These are phyloP conservation scores for Diachrysia chrysitis DNA, from an alignment of 2,888 invertebrate species.

Conservation along the genomic window DNA sequence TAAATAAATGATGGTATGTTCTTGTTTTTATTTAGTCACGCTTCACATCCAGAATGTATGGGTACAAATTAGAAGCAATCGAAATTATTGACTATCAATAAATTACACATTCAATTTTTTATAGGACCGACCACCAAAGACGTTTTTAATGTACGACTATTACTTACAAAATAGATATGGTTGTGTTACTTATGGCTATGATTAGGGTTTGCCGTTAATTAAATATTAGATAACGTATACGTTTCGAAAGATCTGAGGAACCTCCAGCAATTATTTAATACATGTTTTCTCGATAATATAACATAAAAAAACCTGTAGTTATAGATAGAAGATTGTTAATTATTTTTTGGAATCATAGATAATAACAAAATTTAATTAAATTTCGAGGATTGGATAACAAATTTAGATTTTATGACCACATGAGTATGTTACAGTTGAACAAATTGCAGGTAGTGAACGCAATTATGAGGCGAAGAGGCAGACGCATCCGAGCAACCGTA, in stretches of 20 bases:
- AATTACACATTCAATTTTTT: slow-evolving; percentile 72
- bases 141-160: slow-evolving; percentile 25
- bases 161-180: slow-evolving; percentile 3
- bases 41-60: slow-evolving; percentile 68
- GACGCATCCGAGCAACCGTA: slow-evolving; percentile 63
- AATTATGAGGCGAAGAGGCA: slow-evolving; percentile 75
- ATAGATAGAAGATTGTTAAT: background rate
- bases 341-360: background rate
- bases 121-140: slow-evolving; percentile 72
- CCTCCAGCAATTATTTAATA: background rate
- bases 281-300: background rate
- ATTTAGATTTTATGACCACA: slow-evolving; percentile 47
- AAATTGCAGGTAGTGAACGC: slow-evolving; percentile 69
- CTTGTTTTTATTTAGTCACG: slow-evolving; percentile 65
- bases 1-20: slow-evolving; percentile 47
- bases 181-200: slow-evolving; percentile 2
- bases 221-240: background rate
- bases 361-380: background rate
- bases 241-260: background rate
- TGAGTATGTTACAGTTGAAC: slow-evolving; percentile 59
- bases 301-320: background rate
- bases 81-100: slow-evolving; percentile 73
- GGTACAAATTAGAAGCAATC: slow-evolving; percentile 75
- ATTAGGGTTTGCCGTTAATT: background rate
- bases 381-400: slow-evolving; percentile 7